Base-by-base conservation (phyloP, 2,888 invertebrate species). In the Harpagoxenus sublaevis region DNA sequence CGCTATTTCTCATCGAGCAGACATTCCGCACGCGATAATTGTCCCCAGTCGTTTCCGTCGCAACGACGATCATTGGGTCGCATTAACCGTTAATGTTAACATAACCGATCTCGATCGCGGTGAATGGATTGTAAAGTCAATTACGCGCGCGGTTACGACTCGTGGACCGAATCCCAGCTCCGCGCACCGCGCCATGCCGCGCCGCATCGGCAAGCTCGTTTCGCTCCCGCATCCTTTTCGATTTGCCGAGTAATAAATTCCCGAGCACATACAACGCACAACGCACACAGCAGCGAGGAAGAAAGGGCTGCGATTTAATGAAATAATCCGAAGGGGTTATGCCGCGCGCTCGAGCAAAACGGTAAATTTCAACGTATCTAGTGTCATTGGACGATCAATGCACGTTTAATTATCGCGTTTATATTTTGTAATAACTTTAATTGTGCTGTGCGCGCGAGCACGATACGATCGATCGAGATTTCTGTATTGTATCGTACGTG, bases 41-140 rank as follows among this genome's bases (percentile, higher is more conserved):
- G 87, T 83, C 71, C 57, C 42, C 83, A 63, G 45, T n/a, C 45
- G 12, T 75, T 42, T 45, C 48, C 42, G 73, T 60, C 60, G 53
- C 60, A 57, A 79, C 35, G 70, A 70, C 45, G n/a, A 79, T 83
- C 71, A 84, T 66, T 35, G 84, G 71, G 82, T 84, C 84, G 81
- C 79, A 82, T 90, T 89, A 87, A 90, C 87, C 86, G 86, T 89
- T 86, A 89, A 90, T 85, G 85, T 89, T 89, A 87, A 89, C 86
- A 82, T 81, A 84, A 85, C 77, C 84, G 84, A 90, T 90, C 85
- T 60, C 74, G 90, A 87, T 86, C 85, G 51, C 66, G 60, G 82
- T 73, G 89, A 90, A 90, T 87, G 82, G 89, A 86, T 90, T 83
- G 89, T 87, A 89, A 91, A 89, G 91, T 84, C 86, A 86, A 90